A percentile compares a stretch with the other conserved stretches of the same genome.
These are phyloP conservation scores for Cynopterus sphinx DNA, from an alignment of 2,797 vertebrate genomes.

Conservation along the genomic window DNA sequence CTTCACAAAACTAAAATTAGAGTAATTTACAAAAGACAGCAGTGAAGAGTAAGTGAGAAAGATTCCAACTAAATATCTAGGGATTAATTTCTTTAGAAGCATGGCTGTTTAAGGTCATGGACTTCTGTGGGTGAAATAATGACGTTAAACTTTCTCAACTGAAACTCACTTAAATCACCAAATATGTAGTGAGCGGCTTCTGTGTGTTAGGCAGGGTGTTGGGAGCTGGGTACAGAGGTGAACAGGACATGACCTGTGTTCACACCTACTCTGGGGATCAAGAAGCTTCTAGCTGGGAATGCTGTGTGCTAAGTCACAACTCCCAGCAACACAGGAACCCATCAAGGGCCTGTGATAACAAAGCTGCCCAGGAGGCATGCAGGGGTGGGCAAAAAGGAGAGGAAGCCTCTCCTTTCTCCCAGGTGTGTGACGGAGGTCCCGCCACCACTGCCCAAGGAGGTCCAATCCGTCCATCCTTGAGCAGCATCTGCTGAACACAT, in stretches of 20 bases:
- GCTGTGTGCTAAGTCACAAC: neutral
- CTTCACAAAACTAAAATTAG: conserved; percentile 71
- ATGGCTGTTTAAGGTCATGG: conserved; percentile 62
- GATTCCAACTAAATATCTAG: conserved; percentile 31
- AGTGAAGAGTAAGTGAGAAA: conserved; percentile 63
- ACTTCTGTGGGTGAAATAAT: conserved; percentile 47
- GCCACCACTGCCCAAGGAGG: neutral
- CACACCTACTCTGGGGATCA: neutral
- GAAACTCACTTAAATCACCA: conserved; percentile 29
- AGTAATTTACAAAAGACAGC: conserved; percentile 54
- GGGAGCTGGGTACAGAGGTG: neutral
- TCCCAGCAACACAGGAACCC: neutral
- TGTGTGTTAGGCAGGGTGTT: neutral
- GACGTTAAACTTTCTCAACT: conserved; percentile 50
- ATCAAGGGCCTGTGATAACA: neutral
- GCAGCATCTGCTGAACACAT: neutral
- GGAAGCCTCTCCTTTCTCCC: neutral
- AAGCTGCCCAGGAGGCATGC: neutral
- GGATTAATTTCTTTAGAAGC: conserved; percentile 72
- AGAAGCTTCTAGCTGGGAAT: neutral
- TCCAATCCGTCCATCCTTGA: neutral
- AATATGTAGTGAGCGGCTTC: neutral
- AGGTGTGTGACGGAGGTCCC: neutral
- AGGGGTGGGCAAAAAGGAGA: neutral
- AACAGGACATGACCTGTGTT: neutral